A percentile compares a stretch with the other conserved stretches of the same genome.
Conservation (phyloP, 1,140 invertebrate genomes). For the Drosophila azteca region DNA sequence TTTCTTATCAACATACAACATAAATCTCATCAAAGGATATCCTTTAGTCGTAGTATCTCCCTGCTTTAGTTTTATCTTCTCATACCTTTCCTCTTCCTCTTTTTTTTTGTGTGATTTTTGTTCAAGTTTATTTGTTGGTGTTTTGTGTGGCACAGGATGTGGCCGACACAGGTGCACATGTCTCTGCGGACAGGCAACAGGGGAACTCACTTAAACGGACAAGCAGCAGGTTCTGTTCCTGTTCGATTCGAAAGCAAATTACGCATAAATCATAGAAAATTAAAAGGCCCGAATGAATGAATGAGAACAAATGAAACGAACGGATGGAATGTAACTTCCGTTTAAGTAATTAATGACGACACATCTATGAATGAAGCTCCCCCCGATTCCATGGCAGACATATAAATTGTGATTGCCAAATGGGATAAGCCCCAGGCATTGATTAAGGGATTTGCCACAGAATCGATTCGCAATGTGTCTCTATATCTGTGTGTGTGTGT, state of each 20-base stretch:
- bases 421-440: conserved; percentile 40
- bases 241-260: conserved; percentile 40
- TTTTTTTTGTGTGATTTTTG: conserved; percentile 16
- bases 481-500: not conserved
- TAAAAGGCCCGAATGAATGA: conserved; percentile 52
- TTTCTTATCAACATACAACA: not conserved
- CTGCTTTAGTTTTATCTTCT: conserved; percentile 4
- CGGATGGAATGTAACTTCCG: conserved; percentile 56
- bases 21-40: not conserved
- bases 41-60: not conserved
- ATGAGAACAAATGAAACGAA: conserved; percentile 17
- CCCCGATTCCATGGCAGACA: conserved; percentile 32
- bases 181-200: conserved; percentile 37
- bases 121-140: conserved; percentile 34
- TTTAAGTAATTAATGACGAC: conserved; percentile 57
- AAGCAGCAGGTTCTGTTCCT: conserved; percentile 19
- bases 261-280: conserved; percentile 80
- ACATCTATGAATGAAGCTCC: conserved; percentile 25
- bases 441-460: conserved; percentile 41
- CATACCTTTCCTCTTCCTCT: conserved; percentile 4
- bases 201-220: conserved; percentile 48
- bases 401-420: conserved; percentile 53
- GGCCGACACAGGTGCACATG: conserved; percentile 68
- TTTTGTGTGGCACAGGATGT: conserved; percentile 59
- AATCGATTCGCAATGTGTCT: conserved; percentile 22